These are phyloP conservation scores for Calonectris borealis DNA, from an alignment of 2,113 vertebrate species.

Conservation along the genomic window DNA sequence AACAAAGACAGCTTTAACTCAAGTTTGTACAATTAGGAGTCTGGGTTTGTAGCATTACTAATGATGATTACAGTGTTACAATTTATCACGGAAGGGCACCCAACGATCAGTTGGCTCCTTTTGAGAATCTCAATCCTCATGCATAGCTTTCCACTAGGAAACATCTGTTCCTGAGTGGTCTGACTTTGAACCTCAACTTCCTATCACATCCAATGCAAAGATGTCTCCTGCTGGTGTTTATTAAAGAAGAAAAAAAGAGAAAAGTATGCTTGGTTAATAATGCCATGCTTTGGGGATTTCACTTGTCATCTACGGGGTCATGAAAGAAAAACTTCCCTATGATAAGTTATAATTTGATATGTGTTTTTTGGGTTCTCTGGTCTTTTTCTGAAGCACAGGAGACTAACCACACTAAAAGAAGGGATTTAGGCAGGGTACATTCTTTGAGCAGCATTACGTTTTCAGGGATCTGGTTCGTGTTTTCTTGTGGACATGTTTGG, in stretches of 20 bases:
- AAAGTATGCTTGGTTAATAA: conserved; percentile 19
- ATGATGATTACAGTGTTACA: background rate
- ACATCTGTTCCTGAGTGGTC: conserved; percentile 17
- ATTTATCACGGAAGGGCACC: background rate
- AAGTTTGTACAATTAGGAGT: background rate
- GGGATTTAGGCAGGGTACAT: background rate
- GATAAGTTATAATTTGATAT: conserved; percentile 17
- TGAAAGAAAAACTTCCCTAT: background rate
- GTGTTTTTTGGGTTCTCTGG: background rate
- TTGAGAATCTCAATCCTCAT: background rate
- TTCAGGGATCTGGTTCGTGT: background rate
- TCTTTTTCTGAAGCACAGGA: background rate
- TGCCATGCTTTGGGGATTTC: conserved; percentile 38
- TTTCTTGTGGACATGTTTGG: background rate
- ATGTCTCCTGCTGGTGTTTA: conserved; percentile 36
- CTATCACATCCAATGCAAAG: background rate
- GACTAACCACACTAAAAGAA: background rate
- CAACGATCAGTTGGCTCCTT: background rate
- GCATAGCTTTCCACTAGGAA: conserved; percentile 44
- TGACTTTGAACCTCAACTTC: conserved; percentile 32
- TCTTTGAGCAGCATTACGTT: background rate
- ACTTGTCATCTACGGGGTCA: background rate
- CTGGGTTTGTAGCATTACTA: conserved; percentile 17
- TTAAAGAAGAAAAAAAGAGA: background rate
- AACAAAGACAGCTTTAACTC: conserved; percentile 46